Evolutionary conservation across 2,113 vertebrate species (phyloP), one percentile per base, ranked within the genome.

Genomic region (Spilogale gracilis): DNA sequence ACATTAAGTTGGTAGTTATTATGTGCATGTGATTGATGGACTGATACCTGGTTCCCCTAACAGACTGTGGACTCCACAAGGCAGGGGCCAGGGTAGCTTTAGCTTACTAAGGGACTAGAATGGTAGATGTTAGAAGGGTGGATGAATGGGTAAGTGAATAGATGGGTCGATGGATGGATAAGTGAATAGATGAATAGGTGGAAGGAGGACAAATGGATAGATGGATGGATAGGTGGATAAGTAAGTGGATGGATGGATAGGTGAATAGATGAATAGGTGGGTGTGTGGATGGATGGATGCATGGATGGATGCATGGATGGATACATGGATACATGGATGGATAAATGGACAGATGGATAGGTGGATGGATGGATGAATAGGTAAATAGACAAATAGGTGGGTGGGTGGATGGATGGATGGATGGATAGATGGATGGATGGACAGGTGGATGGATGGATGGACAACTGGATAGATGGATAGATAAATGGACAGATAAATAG

Each of bases 151-250:
- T 30, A 12, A 4, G 9, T 12, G 50, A 20, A 6, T 45, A 20
- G 7, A 3, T 12, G 2, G 27, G 3, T 23, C 12, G 56, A 11
- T n/a, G 18, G 18, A 3, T 16, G 20, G 21, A 10, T 16, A 0
- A 13, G 3, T 54, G 7, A 30, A 32, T n/a, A 3, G 9, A 7
- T 50, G 3, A 27, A 12, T 32, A 0, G 43, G 0, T 6, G 38
- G 38, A 4, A 9, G 12, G 21, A 38, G 38, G 38, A 38, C 38
- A 38, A 38, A 14, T 27, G 21, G n/a, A 27, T 61, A 38, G 80
- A 5, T 58, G 8, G 58, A 17, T 45, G 13, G 56, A 5, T 18
- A 4, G 38, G 1, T 3, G n/a, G n/a, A 2, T 20, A 5, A 9
- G 11, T 38, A 18, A 18, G 8, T 58, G 52, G 79, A 6, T 38